Percentiles rank a stretch among this genome's conserved stretches.
These are phyloP conservation scores for Schrankia costaestrigalis DNA, from an alignment of 2,888 invertebrate genomes.

Conservation along the genomic window DNA sequence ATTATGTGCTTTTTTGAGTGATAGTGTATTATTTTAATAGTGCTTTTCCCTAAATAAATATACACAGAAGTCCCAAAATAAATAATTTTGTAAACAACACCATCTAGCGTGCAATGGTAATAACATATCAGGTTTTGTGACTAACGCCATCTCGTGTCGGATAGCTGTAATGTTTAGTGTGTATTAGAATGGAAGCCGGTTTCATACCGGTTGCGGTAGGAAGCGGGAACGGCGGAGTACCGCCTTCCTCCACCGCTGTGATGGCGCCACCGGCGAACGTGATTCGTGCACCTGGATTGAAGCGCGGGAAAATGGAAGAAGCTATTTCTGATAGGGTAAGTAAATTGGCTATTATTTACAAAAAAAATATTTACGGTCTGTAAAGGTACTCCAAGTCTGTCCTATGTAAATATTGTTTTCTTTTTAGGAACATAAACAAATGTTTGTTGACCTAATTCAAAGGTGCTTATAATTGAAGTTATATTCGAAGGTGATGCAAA, in stretches of 20 bases:
- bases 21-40: constrained; percentile 22
- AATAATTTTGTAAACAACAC: constrained; percentile 14
- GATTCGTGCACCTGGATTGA: constrained; percentile 87
- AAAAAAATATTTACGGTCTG: no score
- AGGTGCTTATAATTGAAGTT: no score
- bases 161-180: constrained; percentile 46
- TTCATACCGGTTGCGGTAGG: constrained; percentile 70
- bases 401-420: no score
- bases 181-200: constrained; percentile 68
- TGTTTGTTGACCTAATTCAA: no score
- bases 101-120: constrained; percentile 20
- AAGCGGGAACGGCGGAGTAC: constrained; percentile 36
- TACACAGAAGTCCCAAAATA: constrained; percentile 30
- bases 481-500: no score
- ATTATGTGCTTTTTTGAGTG: constrained; percentile 37
- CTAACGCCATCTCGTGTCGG: constrained; percentile 58
- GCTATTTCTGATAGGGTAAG: constrained; percentile 89
- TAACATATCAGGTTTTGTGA: constrained; percentile 11
- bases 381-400: no score
- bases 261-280: constrained; percentile 82
- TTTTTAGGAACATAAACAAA: no score
- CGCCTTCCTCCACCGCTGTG: constrained; percentile 44
- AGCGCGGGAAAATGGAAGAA: constrained; percentile 89
- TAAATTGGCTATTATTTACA: not conserved
- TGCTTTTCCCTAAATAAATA: constrained; percentile 1